Conservation (phyloP, 2,113 vertebrate genomes). For the Passer montanus region DNA sequence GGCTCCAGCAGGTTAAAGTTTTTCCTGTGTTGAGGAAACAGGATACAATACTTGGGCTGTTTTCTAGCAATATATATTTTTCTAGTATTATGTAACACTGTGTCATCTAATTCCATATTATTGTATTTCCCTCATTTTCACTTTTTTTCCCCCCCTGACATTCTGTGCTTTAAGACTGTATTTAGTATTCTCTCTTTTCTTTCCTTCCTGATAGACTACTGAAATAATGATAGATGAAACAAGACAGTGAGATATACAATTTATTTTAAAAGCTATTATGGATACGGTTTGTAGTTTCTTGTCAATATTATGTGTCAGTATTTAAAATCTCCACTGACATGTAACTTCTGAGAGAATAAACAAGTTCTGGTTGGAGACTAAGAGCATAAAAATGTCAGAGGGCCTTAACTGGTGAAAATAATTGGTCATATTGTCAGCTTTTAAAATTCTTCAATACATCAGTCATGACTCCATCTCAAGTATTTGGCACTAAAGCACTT, state of each 20-base stretch:
- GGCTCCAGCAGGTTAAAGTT: background rate
- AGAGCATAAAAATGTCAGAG: background rate
- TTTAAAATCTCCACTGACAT: background rate
- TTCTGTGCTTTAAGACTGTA: background rate
- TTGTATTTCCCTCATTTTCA: background rate
- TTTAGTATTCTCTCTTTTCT: background rate
- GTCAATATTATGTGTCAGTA: background rate
- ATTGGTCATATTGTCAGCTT: background rate
- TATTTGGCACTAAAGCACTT: background rate
- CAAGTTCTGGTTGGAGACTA: background rate
- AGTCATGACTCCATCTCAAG: background rate
- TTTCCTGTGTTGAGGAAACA: background rate
- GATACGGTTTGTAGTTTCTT: background rate
- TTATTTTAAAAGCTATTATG: conserved; percentile 3
- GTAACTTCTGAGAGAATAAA: background rate
- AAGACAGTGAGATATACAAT: background rate
- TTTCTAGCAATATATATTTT: background rate
- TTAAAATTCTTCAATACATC: background rate
- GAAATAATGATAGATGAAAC: background rate
- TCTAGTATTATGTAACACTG: background rate
- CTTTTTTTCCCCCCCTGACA: background rate
- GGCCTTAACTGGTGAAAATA: background rate
- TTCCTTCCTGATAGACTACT: background rate
- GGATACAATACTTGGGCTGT: background rate
- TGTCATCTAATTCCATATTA: background rate